A percentile compares a stretch with the other conserved stretches of the same genome.
phyloP scores from a whole-genome alignment of 2,888 invertebrate genomes.

The Rapana venosa region DNA sequence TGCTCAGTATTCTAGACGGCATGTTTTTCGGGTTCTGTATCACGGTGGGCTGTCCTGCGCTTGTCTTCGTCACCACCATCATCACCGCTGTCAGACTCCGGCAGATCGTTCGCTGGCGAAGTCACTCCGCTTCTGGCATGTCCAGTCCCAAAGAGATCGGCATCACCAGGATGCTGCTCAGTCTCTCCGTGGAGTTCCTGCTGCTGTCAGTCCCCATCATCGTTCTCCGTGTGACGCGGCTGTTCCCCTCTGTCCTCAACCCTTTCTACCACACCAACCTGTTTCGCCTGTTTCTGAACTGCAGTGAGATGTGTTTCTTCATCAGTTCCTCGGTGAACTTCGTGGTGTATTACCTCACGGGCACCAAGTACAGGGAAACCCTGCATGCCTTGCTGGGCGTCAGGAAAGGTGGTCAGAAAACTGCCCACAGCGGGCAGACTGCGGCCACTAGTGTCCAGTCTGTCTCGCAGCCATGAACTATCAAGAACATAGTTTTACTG shows the following conservation, averaged over 20 bases:
- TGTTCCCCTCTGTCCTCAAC: slow-evolving; percentile 5
- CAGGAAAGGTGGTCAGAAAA: neutral
- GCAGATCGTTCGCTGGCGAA: neutral
- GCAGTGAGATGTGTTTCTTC: slow-evolving; percentile 9
- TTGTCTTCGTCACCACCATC: slow-evolving; percentile 18
- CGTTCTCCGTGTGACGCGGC: neutral
- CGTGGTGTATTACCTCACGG: slow-evolving; percentile 28
- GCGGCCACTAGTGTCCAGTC: no score
- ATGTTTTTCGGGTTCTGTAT: slow-evolving; percentile 30
- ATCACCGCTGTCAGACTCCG: slow-evolving; percentile 30
- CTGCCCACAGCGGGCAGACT: neutral
- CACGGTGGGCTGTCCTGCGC: neutral
- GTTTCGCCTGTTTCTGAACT: slow-evolving; percentile 7
- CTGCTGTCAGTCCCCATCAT: slow-evolving; percentile 17
- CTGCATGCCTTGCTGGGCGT: slow-evolving; percentile 13
- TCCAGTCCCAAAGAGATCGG: slow-evolving; percentile 3
- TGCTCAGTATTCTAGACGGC: slow-evolving; percentile 21
- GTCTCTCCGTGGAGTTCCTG: slow-evolving; percentile 23
- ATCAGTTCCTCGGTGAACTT: slow-evolving; percentile 32
- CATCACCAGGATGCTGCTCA: slow-evolving; percentile 27
- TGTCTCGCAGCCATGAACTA: no score
- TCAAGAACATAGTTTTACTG: no score
- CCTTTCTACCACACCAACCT: neutral
- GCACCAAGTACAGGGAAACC: slow-evolving; percentile 22
- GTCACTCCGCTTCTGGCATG: neutral